A percentile compares a stretch with the other conserved stretches of the same genome.
phyloP scores from a whole-genome alignment of 2,888 invertebrate genomes.

The Drosophila borealis region DNA sequence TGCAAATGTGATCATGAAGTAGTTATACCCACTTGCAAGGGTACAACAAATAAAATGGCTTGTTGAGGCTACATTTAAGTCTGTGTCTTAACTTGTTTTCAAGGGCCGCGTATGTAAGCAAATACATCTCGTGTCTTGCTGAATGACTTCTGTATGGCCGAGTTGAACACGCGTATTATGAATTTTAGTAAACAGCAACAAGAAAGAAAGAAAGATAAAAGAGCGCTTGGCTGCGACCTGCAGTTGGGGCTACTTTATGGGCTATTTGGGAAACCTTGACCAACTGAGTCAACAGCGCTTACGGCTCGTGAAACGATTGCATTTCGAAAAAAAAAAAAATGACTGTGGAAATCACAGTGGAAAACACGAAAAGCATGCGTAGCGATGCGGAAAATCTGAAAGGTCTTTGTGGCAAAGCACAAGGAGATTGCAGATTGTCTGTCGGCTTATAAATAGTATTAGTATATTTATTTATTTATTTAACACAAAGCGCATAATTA shows the following conservation, averaged over 20 bases:
- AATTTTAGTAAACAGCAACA: conserved; percentile 47
- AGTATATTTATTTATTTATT: conserved; percentile 46
- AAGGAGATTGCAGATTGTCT: conserved; percentile 45
- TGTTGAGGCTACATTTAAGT: conserved; percentile 17
- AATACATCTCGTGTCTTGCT: conserved; percentile 32
- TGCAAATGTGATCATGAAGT: neutral
- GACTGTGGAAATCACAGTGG: conserved; percentile 41
- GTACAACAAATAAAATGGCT: conserved; percentile 20
- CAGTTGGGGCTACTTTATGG: conserved; percentile 56
- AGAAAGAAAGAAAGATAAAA: conserved; percentile 36
- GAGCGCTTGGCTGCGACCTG: conserved; percentile 46
- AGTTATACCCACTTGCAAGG: neutral
- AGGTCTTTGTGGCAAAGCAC: conserved; percentile 47
- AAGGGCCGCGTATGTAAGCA: conserved; percentile 49
- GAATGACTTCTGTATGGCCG: conserved; percentile 21
- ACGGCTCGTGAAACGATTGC: conserved; percentile 55
- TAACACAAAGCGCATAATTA: conserved; percentile 47
- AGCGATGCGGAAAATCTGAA: conserved; percentile 76
- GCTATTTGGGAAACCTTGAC: conserved; percentile 71
- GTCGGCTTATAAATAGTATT: conserved; percentile 37
- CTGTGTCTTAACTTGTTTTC: conserved; percentile 49
- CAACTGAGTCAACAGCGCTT: conserved; percentile 65
- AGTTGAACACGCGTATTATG: conserved; percentile 61
- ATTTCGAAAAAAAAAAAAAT: conserved; percentile 72
- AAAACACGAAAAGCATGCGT: conserved; percentile 48